Evolutionary conservation across 1,140 invertebrate species (phyloP), one percentile per base, ranked within the genome.

Genomic region (Elymnias hypermnestra): DNA sequence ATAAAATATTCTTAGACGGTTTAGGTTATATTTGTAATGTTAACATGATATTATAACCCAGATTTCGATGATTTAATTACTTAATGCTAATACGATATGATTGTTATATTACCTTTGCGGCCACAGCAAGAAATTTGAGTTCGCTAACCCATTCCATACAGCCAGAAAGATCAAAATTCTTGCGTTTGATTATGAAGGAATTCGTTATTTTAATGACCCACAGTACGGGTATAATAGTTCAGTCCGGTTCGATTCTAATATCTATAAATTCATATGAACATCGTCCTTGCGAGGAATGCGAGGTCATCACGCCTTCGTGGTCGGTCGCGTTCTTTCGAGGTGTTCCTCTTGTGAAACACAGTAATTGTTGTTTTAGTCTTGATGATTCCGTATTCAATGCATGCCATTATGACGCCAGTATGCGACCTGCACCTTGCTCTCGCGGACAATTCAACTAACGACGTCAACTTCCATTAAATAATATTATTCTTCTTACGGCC

Each of bases 221-320:
- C 19, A 15, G 9, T 8, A 10, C 42, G n/a, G 31, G 4, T 29
- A n/a, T n/a, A n/a, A n/a, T n/a, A n/a, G n/a, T n/a, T n/a, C n/a
- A n/a, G n/a, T 38, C 41, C 29, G 23, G 54, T 53, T 41, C 40
- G 42, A 38, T 31, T 45, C 36, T 25, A 42, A 35, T 46, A 22
- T 26, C 41, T 31, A 43, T 57, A 57, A 57, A 57, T 57, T 52
- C 37, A 48, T 47, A 65, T 68, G 55, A 58, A 54, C 36, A 64
- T 73, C 83, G 83, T 85, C 83, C 83, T 86, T 86, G 83, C 53
- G 55, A 76, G 72, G 83, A 86, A 86, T 86, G 83, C 76, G 82
- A 85, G 83, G 83, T 67, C 76, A 71, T 52, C 60, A 61, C 71
- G 73, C 63, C 53, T 64, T 65, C 61, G 59, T 65, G 56, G 57